Conservation (phyloP, 2,888 invertebrate species). For the Ommatoiulus sabulosus region DNA sequence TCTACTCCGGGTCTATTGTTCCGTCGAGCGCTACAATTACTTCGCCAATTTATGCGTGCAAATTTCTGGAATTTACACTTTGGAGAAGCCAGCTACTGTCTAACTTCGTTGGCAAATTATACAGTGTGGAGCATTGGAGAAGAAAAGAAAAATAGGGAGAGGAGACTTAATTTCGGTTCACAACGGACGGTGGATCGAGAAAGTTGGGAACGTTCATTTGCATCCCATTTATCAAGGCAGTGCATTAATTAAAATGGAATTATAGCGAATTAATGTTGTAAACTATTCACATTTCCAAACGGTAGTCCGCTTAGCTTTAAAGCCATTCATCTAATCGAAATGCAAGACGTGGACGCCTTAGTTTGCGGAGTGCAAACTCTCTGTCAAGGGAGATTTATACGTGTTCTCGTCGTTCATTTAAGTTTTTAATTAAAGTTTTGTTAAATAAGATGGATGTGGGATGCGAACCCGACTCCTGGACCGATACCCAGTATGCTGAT, state of each 20-base stretch:
- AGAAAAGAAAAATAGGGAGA: background rate
- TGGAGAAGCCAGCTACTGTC: background rate
- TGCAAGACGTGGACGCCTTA: background rate
- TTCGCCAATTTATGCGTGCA: constrained; percentile 33
- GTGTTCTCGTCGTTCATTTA: background rate
- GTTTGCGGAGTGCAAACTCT: background rate
- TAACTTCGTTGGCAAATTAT: constrained; percentile 5
- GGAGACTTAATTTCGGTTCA: background rate
- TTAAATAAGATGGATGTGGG: background rate
- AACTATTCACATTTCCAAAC: background rate
- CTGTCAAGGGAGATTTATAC: constrained; percentile 23
- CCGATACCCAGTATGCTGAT: background rate
- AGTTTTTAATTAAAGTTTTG: constrained; percentile 31
- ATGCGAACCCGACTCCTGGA: background rate
- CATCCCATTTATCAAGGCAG: constrained; percentile 23
- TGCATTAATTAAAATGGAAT: constrained; percentile 32
- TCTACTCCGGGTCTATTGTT: background rate
- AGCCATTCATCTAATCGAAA: background rate
- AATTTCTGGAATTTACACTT: constrained; percentile 29
- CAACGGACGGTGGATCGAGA: background rate
- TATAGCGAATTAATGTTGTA: constrained; percentile 21
- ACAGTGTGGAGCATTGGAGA: background rate
- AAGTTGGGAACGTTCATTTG: background rate
- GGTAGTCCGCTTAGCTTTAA: background rate
- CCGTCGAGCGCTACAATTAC: constrained; percentile 27